These are phyloP conservation scores for Bugulina stolonifera DNA, from an alignment of 2,888 invertebrate species.

Conservation along the genomic window DNA sequence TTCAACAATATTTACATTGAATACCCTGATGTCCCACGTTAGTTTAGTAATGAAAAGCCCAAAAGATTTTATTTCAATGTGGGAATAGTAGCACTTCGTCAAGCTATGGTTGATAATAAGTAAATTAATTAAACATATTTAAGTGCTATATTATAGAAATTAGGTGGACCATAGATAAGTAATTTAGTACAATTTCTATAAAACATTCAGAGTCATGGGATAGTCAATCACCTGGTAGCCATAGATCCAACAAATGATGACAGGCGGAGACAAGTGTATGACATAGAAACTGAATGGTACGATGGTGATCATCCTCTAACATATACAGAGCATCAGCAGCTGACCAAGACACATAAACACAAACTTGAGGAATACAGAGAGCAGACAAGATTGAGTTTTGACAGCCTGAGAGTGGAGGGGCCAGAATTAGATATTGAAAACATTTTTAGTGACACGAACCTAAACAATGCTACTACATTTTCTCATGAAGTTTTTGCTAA, in stretches of 20 bases:
- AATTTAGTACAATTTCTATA: too few species aligned
- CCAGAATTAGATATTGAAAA: not conserved
- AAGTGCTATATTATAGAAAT: too few species aligned
- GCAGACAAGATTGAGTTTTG: not conserved
- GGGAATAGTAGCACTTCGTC: too few species aligned
- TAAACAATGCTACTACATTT: not conserved
- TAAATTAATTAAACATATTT: too few species aligned
- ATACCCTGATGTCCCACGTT: too few species aligned
- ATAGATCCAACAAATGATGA: not conserved
- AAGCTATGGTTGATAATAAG: too few species aligned
- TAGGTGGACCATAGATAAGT: too few species aligned
- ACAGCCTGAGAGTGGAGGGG: not conserved
- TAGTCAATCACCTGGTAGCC: too few species aligned
- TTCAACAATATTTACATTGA: too few species aligned
- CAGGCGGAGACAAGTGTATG: not conserved
- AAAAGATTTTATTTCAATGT: too few species aligned
- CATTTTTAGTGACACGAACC: not conserved
- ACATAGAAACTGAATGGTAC: conserved; percentile 7
- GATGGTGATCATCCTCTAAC: conserved; percentile 3
- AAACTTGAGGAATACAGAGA: not conserved
- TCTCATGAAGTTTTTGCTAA: not conserved
- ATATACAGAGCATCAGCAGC: not conserved
- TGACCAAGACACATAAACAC: not conserved
- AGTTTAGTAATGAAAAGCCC: too few species aligned
- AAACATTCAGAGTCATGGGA: too few species aligned